phyloP scores from a whole-genome alignment of 1,140 invertebrate species.

The Oreohelix idahoensis region DNA sequence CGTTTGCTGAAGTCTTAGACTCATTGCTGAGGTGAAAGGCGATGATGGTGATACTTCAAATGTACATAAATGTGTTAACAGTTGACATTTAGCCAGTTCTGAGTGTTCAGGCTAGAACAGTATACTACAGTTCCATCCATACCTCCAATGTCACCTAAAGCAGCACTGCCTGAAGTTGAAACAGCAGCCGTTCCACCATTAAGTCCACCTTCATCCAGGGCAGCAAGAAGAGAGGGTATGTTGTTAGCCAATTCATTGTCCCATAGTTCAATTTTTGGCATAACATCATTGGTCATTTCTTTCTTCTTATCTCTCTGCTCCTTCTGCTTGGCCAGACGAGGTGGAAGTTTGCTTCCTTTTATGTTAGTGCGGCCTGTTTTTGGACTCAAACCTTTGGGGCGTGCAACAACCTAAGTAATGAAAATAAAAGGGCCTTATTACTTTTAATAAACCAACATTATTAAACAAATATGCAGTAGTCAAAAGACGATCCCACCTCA shows the following conservation, averaged over 20 bases:
- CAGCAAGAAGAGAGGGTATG: conserved; percentile 54
- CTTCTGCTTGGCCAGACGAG: conserved; percentile 85
- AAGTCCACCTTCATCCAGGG: background rate
- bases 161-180: background rate
- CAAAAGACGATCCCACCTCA: too few relatives aligned
- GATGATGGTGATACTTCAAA: too few relatives aligned
- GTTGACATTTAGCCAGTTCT: too few relatives aligned
- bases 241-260: conserved; percentile 72
- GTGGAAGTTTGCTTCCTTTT: conserved; percentile 79
- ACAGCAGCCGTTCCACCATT: background rate
- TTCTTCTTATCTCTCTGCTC: conserved; percentile 70
- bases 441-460: too few relatives aligned
- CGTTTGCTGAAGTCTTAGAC: too few relatives aligned
- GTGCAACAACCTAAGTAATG: conserved; percentile 60
- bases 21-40: too few relatives aligned
- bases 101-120: too few relatives aligned
- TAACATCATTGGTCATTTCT: conserved; percentile 57
- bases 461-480: too few relatives aligned
- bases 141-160: conserved; percentile 32
- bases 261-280: conserved; percentile 72
- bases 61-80: too few relatives aligned
- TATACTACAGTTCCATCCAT: background rate
- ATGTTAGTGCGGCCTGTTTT: conserved; percentile 74
- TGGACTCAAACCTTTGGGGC: conserved; percentile 70
- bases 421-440: too few relatives aligned